phyloP scores from a whole-genome alignment of 2,888 invertebrate genomes.

The Mimumesa dahlbomi region DNA sequence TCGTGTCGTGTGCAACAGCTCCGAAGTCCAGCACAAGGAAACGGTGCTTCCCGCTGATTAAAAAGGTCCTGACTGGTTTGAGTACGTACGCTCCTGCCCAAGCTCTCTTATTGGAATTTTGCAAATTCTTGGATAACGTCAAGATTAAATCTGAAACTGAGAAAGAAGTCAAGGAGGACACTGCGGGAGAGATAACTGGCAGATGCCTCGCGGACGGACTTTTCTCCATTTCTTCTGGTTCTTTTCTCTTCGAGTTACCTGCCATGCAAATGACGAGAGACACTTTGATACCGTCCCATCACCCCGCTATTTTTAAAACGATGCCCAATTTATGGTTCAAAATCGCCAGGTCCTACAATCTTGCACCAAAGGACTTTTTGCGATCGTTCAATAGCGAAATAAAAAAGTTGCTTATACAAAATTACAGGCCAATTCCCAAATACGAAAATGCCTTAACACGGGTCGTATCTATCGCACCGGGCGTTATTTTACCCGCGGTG shows the following conservation, averaged over 20 bases:
- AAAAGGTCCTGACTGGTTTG: constrained; percentile 83
- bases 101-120: constrained; percentile 85
- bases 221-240: constrained; percentile 82
- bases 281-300: constrained; percentile 87
- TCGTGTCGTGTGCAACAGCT: constrained; percentile 86
- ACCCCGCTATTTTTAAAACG: constrained; percentile 85
- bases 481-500: constrained; percentile 85
- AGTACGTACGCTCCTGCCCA: constrained; percentile 85
- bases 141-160: constrained; percentile 82
- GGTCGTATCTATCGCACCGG: constrained; percentile 85
- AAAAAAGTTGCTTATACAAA: constrained; percentile 84
- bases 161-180: constrained; percentile 78
- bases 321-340: constrained; percentile 87
- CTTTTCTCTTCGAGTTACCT: constrained; percentile 78
- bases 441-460: constrained; percentile 88
- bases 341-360: constrained; percentile 83
- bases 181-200: constrained; percentile 81
- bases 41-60: constrained; percentile 84
- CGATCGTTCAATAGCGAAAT: constrained; percentile 83
- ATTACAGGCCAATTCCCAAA: constrained; percentile 81
- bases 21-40: constrained; percentile 84
- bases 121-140: constrained; percentile 84
- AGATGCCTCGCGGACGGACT: constrained; percentile 83
- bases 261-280: constrained; percentile 84
- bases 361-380: constrained; percentile 84